Evolutionary conservation across 2,113 vertebrate species (phyloP).

Genomic region (Burhinus oedicnemus): DNA sequence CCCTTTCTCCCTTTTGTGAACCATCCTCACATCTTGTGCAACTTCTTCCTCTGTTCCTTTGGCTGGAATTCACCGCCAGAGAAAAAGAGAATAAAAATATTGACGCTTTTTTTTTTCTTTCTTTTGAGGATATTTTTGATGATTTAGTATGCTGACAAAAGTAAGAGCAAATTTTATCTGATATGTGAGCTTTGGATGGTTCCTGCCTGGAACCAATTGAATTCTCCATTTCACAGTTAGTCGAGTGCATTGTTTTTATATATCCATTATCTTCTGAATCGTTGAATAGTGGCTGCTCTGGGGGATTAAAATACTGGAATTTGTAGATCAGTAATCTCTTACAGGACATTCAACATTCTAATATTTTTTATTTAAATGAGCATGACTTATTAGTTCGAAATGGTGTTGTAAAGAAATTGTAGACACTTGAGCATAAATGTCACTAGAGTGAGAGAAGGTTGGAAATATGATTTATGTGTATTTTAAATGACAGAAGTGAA

Average conservation of each 20-base stretch:
- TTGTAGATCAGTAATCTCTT: background rate
- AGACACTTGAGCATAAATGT: background rate
- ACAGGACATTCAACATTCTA: background rate
- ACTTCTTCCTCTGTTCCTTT: background rate
- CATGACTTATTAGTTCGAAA: background rate
- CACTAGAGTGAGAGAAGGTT: background rate
- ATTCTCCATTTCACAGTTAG: background rate
- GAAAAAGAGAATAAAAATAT: background rate
- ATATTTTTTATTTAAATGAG: background rate
- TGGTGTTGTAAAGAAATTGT: background rate
- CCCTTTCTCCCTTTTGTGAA: background rate
- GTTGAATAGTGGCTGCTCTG: background rate
- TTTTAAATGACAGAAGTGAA: background rate
- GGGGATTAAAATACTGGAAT: background rate
- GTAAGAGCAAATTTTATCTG: background rate
- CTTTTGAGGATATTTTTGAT: background rate
- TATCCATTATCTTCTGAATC: background rate
- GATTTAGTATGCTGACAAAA: background rate
- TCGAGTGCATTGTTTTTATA: background rate
- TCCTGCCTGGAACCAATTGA: background rate
- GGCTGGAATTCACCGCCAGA: background rate
- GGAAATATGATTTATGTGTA: background rate
- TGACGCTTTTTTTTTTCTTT: background rate
- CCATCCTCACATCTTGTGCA: background rate
- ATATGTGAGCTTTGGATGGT: background rate